Base-by-base conservation (phyloP, 2,113 vertebrate species). In the Mohoua ochrocephala region DNA sequence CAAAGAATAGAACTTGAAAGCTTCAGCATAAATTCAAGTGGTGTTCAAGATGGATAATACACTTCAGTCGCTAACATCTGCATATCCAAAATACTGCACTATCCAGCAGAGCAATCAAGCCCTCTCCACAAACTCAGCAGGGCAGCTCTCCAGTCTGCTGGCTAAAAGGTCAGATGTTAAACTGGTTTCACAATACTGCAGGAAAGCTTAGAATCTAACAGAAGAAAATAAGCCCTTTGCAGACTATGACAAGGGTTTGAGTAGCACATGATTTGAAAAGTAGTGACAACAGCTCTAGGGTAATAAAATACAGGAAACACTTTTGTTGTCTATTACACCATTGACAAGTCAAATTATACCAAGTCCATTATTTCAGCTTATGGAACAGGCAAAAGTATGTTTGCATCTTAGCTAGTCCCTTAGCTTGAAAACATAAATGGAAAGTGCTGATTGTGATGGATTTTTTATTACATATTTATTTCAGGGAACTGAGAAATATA, bases 91-190 rank as follows among this genome's bases (percentile, higher is more conserved):
- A 94, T 82, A 53, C 74, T 45, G 52, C 31, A 45, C 80, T 75
- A 84, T 45, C 69, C 79, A 94, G 64, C 56, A 84, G 57, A 69
- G 75, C 71, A 95, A 90, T 94, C 91, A 84, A 90, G 23, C 39
- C 28, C 64, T 90, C 79, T 56, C 83, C 60, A 71, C 15, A 35
- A 84, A 49, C 82, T 49, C 87, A 59, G 76, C 83, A 91, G 71
- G 88, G 64, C 24, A 84, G 50, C 82, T 92, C 68, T 93, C 83
- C 76, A 84, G 59, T 84, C 56, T 86, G 52, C 83, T 89, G 75
- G 59, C 85, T 88, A 45, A 92, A 96, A 95, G 92, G 92, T 95
- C 85, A 94, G 64, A 70, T 78, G 68, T 81, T 86, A 93, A 94
- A 88, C 76, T 78, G 44, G 71, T 71, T 94, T 94, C 44, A 71